Base-by-base conservation (phyloP, 2,797 vertebrate species). In the Octomys mimax region DNA sequence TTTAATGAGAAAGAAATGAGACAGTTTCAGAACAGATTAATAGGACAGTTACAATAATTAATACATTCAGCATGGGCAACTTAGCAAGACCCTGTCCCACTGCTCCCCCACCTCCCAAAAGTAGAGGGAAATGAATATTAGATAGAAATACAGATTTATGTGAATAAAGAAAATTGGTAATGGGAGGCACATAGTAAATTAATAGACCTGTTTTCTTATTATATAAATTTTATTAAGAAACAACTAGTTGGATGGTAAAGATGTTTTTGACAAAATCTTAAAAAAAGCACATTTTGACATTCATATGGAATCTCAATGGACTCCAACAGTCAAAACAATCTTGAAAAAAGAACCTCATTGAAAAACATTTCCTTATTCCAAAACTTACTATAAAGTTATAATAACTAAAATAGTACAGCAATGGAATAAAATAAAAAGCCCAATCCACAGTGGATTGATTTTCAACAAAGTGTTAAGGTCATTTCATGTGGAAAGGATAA, bases 181-280 rank as follows among this genome's bases (percentile, higher is more conserved):
- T 12, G 14, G 14, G 28, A 59, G 42, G 9, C 61, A 16, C 24
- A 61, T 46, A 21, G 73, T 26, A 71, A 71, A 64, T 54, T 81
- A 70, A 92, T 12, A 92, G 7, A 78, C 2, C 52, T n/a, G 62
- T 66, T 80, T 78, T 54, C 42, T 77, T 49, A 49, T 31, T 46
- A 31, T 78, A 77, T 82, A 62, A 88, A 77, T 83, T 21, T 71
- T 73, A 78, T 79, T 83, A 83, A 73, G 42, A 85, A 94, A 91
- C 52, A 91, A 71, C 18, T 39, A 46, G 10, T 2, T 77, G 26
- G 73, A 77, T 77, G 49, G 6, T 77, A 77, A 28, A 77, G 24
- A 16, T 49, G 2, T 49, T 73, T 94, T 86, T 82, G 54, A 62
- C 42, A 81, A 94, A 81, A 81, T 42, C 4, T 49, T 1, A 73